These are phyloP conservation scores for Heliconius ismenius DNA, from an alignment of 2,888 invertebrate species.

Conservation along the genomic window DNA sequence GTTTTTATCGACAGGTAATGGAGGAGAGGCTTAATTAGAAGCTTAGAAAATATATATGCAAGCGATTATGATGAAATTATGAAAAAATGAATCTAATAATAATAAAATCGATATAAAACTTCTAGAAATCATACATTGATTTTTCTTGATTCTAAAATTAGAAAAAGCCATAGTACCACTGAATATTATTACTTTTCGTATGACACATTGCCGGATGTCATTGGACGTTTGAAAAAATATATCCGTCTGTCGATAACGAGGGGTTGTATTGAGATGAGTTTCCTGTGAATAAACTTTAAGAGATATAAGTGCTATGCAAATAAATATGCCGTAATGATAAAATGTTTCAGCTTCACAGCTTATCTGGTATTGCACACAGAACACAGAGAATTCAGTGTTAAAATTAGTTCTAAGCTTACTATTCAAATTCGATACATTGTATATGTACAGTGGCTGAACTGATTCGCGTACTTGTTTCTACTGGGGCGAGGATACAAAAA, in stretches of 20 bases:
- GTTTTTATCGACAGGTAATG: no score
- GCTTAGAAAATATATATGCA: no score
- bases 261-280: slow-evolving; percentile 26
- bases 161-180: slow-evolving; percentile 21
- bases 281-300: slow-evolving; percentile 26
- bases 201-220: slow-evolving; percentile 26
- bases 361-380: background rate
- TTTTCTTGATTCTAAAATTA: slow-evolving; percentile 10
- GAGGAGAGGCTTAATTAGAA: no score
- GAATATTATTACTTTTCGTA: background rate
- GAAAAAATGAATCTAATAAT: no score
- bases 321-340: background rate
- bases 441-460: background rate
- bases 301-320: slow-evolving; percentile 18
- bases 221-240: slow-evolving; percentile 30
- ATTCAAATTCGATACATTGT: background rate
- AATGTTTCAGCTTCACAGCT: background rate
- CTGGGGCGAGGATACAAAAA: background rate
- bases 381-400: background rate
- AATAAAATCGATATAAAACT: no score
- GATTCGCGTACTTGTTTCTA: background rate
- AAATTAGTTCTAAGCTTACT: background rate
- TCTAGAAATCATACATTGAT: background rate
- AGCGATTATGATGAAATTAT: no score
- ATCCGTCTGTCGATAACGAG: slow-evolving; percentile 21